Evolutionary conservation across 2,888 invertebrate genomes (phyloP).

Genomic region (Candidula unifasciata): DNA sequence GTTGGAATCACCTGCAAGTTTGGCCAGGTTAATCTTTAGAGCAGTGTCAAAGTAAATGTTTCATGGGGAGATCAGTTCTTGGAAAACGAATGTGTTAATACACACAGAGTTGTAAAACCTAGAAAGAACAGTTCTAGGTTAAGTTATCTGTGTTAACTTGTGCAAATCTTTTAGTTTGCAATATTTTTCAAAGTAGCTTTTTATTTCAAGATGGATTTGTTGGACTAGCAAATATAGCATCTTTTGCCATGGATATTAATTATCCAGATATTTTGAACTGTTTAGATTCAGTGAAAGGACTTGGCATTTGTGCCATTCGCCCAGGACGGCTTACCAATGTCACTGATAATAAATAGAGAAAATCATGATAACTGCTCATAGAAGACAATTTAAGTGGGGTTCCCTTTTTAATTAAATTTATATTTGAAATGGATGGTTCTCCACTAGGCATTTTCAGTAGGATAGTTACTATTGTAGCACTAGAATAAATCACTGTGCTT

Average conservation of each 20-base stretch:
- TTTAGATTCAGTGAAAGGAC: conserved; percentile 26
- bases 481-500: conserved; percentile 5
- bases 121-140: background rate
- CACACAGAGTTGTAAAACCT: too few species aligned
- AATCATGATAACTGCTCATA: background rate
- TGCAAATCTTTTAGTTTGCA: conserved; percentile 30
- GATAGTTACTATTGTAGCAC: background rate
- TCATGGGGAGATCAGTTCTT: too few species aligned
- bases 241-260: conserved; percentile 16
- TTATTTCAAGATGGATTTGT: conserved; percentile 27
- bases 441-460: too few species aligned
- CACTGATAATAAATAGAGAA: background rate
- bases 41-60: too few species aligned
- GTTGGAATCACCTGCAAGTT: background rate
- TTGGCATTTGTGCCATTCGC: conserved; percentile 19
- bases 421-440: too few species aligned
- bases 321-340: background rate
- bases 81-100: too few species aligned
- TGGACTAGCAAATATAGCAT: conserved; percentile 23
- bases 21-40: background rate
- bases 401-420: too few species aligned
- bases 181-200: conserved; percentile 25
- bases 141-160: conserved; percentile 19
- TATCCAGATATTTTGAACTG: conserved; percentile 15
- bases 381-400: background rate